Evolutionary conservation across 2,113 vertebrate genomes (phyloP).

Genomic region (Herpailurus yagouaroundi): DNA sequence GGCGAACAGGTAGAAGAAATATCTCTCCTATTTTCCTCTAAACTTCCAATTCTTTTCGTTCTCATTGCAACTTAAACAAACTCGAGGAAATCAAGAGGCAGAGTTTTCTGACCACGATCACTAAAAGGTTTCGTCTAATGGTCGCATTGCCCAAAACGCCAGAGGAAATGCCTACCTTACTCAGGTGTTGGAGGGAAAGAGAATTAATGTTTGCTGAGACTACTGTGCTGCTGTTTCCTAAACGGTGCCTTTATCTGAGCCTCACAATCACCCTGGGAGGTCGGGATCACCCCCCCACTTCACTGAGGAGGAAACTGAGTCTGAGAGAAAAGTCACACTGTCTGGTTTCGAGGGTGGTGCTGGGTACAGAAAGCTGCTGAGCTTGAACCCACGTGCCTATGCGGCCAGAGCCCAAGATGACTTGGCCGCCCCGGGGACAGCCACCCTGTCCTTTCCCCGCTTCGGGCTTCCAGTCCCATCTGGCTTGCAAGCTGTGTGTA

Average conservation of each 20-base stretch:
- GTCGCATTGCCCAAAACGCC: not conserved
- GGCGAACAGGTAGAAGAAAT: not conserved
- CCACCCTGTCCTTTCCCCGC: not conserved
- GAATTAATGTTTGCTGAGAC: not conserved
- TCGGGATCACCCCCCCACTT: not conserved
- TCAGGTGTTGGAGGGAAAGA: not conserved
- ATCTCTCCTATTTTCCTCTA: not conserved
- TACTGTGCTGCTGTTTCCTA: not conserved
- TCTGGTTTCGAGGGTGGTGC: not conserved
- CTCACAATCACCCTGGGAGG: too few relatives aligned
- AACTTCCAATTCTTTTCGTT: not conserved
- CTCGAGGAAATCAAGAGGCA: not conserved
- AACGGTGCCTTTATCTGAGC: not conserved
- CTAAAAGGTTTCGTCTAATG: not conserved
- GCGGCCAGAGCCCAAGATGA: not conserved
- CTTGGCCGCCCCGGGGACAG: not conserved
- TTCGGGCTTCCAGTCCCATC: slow-evolving; percentile 36
- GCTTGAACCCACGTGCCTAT: not conserved
- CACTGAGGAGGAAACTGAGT: not conserved
- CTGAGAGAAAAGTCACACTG: not conserved
- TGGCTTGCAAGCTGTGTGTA: slow-evolving; percentile 69
- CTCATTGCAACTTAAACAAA: not conserved
- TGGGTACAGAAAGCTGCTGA: not conserved
- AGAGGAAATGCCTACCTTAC: not conserved
- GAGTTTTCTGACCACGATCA: not conserved